Percentiles rank a stretch among this genome's conserved stretches.
These are phyloP conservation scores for Callospermophilus lateralis DNA, from an alignment of 2,113 vertebrate species.

Conservation along the genomic window DNA sequence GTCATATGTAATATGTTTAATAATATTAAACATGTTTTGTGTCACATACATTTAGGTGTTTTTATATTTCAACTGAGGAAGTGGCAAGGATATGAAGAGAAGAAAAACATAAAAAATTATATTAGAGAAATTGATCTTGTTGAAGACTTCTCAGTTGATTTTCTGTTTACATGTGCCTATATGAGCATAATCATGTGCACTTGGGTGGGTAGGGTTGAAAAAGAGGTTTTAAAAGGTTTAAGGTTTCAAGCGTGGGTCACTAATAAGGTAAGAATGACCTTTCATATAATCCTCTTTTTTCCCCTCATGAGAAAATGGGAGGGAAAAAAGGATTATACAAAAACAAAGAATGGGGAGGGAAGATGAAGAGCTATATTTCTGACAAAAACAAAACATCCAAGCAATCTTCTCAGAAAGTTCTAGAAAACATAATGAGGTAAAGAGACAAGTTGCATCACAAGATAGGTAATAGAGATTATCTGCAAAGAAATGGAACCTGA, in stretches of 20 bases:
- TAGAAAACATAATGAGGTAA: neutral
- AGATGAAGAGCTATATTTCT: neutral
- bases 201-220: neutral
- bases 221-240: constrained; percentile 10
- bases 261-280: neutral
- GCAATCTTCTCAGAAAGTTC: neutral
- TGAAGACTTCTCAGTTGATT: neutral
- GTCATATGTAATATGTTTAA: too few relatives aligned
- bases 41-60: neutral
- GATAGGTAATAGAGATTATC: neutral
- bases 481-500: neutral
- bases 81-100: neutral
- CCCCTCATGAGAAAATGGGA: too few relatives aligned
- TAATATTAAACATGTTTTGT: neutral
- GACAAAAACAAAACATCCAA: neutral
- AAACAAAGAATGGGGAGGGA: neutral
- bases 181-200: neutral
- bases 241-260: neutral
- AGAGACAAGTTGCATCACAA: neutral
- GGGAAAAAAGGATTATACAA: neutral
- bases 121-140: neutral
- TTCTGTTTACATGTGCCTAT: neutral
- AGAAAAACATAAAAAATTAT: neutral
- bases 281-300: too few relatives aligned
- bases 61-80: neutral